Evolutionary conservation across 2,888 invertebrate genomes (phyloP).

Genomic region (Mantis religiosa): DNA sequence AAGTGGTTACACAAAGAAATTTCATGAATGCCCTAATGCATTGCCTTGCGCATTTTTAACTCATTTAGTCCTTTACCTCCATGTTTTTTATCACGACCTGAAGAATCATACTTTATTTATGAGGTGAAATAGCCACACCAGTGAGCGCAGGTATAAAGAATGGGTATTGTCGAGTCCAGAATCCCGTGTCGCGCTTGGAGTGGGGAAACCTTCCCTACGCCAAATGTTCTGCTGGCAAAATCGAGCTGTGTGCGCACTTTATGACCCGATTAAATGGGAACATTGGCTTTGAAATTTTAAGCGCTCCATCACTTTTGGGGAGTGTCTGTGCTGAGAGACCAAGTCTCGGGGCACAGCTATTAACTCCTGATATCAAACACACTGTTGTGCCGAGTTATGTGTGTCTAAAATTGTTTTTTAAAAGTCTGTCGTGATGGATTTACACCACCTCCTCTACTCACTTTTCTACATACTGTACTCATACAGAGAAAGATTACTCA

Average conservation of each 20-base stretch:
- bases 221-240: neutral
- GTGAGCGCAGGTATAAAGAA: neutral
- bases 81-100: neutral
- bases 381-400: no score
- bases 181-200: neutral
- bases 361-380: no score
- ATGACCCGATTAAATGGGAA: neutral
- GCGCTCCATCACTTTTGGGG: neutral
- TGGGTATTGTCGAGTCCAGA: constrained; percentile 1
- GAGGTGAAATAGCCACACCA: neutral
- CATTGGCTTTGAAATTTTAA: neutral
- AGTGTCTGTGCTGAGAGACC: neutral
- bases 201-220: neutral
- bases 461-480: no score
- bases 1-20: no score
- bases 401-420: no score
- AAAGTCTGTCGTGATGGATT: no score
- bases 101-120: neutral
- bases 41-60: neutral
- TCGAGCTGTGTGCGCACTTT: neutral
- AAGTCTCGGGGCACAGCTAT: no score
- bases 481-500: no score
- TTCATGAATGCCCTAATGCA: neutral
- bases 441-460: no score
- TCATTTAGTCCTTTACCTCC: neutral